Evolutionary conservation across 2,113 vertebrate genomes (phyloP), one percentile per base, ranked within the genome.

Genomic region (Poicephalus gulielmi): DNA sequence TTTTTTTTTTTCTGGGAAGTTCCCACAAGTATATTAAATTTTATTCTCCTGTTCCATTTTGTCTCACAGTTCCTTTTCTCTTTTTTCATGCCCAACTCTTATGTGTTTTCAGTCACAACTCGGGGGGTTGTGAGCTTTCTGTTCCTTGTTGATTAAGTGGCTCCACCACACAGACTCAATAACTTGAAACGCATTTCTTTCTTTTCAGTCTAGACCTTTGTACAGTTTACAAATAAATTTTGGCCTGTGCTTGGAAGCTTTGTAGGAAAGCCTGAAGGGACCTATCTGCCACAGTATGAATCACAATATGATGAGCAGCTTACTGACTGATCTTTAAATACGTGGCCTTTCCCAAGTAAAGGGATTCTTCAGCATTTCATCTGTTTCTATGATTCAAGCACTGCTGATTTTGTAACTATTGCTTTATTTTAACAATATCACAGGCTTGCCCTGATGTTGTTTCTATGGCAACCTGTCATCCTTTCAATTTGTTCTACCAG

Each of bases 401-500:
- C 39, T 75, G 75, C 24, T 94, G 85, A 66, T 90, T 96, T 93
- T 69, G 41, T 35, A 87, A 62, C 33, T 2, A 0, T 41, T 86
- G 35, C 49, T 92, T 94, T 94, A 79, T 85, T 89, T 74, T 59
- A 90, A 46, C 75, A 85, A 25, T 71, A 94, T 76, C 89, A 77
- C 24, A 60, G 43, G 28, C 62, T 83, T 85, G 22, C 46, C 49
- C 73, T 80, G 62, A 82, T 79, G 62, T 55, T 94, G 91, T 95
- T 96, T 86, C 96, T 81, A 90, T 94, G 80, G 75, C 41, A 96
- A 96, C 93, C 9, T 80, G 37, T 73, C 5, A 0, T 89, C 20
- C 44, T 88, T 93, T 81, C 90, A 76, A 84, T 95, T 93, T 95
- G 49, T 88, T 92, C 88, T 71, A 80, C 66, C 73, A 66, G 59